A percentile compares a stretch with the other conserved stretches of the same genome.
phyloP scores from a whole-genome alignment of 2,113 vertebrate genomes.

The Cololabis saira region DNA sequence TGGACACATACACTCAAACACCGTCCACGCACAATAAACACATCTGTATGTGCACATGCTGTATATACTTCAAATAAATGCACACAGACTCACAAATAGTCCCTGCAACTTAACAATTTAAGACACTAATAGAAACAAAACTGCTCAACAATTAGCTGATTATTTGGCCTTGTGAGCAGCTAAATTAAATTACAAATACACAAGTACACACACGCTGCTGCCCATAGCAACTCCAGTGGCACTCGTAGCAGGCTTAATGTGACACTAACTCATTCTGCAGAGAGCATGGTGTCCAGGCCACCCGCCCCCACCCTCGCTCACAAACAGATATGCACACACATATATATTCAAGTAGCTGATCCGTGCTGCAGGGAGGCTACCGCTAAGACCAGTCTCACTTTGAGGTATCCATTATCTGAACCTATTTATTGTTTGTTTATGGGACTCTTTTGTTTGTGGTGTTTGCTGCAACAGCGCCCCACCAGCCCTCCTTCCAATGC shows the following conservation, averaged over 20 bases:
- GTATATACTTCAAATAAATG: conserved; percentile 16
- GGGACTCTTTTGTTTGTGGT: conserved; percentile 77
- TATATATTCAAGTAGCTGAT: conserved; percentile 6
- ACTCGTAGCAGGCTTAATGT: conserved; percentile 74
- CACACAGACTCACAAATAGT: conserved; percentile 38
- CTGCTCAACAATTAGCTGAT: conserved; percentile 80
- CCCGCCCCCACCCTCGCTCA: neutral
- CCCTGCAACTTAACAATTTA: conserved; percentile 42
- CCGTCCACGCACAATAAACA: conserved; percentile 19
- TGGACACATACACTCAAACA: conserved; percentile 13
- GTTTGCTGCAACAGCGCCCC: conserved; percentile 72
- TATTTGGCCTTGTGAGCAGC: conserved; percentile 74
- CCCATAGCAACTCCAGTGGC: conserved; percentile 77
- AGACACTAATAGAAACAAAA: conserved; percentile 70
- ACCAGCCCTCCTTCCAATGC: conserved; percentile 61
- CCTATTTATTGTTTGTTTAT: conserved; percentile 80
- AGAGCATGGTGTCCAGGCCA: conserved; percentile 69
- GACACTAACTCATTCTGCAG: conserved; percentile 80
- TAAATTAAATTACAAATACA: conserved; percentile 77
- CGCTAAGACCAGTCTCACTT: conserved; percentile 66
- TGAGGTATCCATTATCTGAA: conserved; percentile 74
- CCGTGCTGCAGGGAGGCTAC: conserved; percentile 63
- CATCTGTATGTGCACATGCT: conserved; percentile 11
- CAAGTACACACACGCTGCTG: conserved; percentile 44
- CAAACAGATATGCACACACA: conserved; percentile 31